Evolutionary conservation across 2,113 vertebrate genomes (phyloP), one percentile per base, ranked within the genome.

Genomic region (Nasalis larvatus): DNA sequence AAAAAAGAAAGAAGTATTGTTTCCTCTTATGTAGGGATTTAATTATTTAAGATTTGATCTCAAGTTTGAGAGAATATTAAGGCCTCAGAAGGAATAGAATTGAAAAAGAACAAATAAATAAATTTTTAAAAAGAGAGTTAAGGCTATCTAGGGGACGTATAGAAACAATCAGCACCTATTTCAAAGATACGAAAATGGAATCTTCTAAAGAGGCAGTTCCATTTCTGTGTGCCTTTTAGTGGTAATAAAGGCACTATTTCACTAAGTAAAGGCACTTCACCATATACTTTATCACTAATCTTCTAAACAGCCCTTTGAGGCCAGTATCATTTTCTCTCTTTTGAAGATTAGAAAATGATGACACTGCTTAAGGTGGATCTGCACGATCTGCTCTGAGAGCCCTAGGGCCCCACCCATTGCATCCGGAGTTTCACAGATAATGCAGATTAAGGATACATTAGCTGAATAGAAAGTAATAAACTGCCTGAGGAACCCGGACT

Each of bases 371-470:
- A 37, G 9, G 23, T 14, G 32, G 21, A 13, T 56, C 69, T 84
- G 45, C 49, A 74, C 20, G 23, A 14, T 49, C 37, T 82, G 17
- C 35, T 40, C 82, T 52, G 13, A 56, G 91, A 32, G 21, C 35
- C 40, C 10, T 32, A 3, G 35, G 37, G 58, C 82, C 71, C n/a
- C 35, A 32, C 49, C 25, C 0, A 0, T 18, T 3, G 0, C 35
- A 23, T 23, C 18, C 16, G 23, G 37, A 40, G 32, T 35, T 68
- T 77, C 76, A 35, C 54, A 52, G 11, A 32, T 52, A 20, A 42
- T n/a, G 76, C 42, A 21, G 21, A 42, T 21, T 49, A 60, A 86
- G 56, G 49, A 10, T n/a, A 25, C 27, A 2, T 82, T 63, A 58
- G 9, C 40, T 9, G 30, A 42, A 11, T 76, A 30, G 18, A 13